These are phyloP conservation scores for Tridacna crocea DNA, from an alignment of 2,888 invertebrate genomes.

Conservation along the genomic window DNA sequence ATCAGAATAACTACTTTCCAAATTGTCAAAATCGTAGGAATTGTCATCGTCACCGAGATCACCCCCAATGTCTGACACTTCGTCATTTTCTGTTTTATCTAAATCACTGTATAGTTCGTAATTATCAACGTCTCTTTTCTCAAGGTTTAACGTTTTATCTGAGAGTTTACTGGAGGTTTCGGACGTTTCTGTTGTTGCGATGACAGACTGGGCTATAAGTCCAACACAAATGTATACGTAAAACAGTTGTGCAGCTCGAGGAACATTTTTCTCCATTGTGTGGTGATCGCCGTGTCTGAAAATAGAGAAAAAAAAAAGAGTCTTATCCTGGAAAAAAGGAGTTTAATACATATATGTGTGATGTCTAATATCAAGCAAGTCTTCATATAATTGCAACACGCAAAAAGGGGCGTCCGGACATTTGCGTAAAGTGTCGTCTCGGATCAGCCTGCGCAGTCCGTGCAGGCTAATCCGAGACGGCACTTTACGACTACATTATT, in stretches of 20 bases:
- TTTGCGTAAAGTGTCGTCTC: no score
- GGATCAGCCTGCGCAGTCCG: no score
- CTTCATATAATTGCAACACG: no score
- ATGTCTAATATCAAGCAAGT: no score
- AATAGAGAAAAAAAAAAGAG: background rate
- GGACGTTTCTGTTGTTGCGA: conserved; percentile 24
- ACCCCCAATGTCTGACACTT: background rate
- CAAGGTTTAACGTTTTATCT: background rate
- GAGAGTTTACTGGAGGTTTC: conserved; percentile 3
- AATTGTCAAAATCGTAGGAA: background rate
- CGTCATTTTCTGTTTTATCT: conserved; percentile 2
- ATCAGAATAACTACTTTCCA: background rate
- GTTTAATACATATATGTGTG: no score
- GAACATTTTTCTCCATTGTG: conserved; percentile 2
- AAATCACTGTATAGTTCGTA: conserved; percentile 2
- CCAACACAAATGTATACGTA: background rate
- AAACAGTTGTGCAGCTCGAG: background rate
- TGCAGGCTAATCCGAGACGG: no score
- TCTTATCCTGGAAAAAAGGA: no score
- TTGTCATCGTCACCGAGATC: background rate
- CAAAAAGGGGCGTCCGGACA: no score
- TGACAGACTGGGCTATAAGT: conserved; percentile 1
- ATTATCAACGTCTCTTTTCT: conserved; percentile 18
- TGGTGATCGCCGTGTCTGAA: background rate
- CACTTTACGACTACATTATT: no score